Evolutionary conservation across 2,888 invertebrate species (phyloP).

Genomic region (Eledone cirrhosa): DNA sequence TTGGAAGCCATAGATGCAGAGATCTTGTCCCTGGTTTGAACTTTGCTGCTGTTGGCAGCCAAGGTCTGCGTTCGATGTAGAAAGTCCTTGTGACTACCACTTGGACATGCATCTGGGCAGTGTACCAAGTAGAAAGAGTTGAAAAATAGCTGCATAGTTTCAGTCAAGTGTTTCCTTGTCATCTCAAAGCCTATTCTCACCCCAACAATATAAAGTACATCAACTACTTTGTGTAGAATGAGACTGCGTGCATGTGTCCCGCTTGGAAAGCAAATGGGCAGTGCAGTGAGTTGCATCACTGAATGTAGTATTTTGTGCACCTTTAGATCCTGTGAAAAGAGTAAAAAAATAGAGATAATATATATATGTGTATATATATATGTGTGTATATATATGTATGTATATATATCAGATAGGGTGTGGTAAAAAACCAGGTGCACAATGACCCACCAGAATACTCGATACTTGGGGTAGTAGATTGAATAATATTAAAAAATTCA

Average conservation of each 20-base stretch:
- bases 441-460: too few relatives aligned
- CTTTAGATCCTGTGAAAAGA: constrained; percentile 78
- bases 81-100: background rate
- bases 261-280: constrained; percentile 82
- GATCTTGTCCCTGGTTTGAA: background rate
- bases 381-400: too few relatives aligned
- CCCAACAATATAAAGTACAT: constrained; percentile 78
- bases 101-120: constrained; percentile 31
- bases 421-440: too few relatives aligned
- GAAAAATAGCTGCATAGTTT: constrained; percentile 62
- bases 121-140: constrained; percentile 58
- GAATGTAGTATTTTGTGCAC: constrained; percentile 86
- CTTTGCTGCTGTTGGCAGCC: background rate
- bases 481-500: too few relatives aligned
- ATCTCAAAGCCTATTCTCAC: constrained; percentile 70
- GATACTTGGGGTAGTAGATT: too few relatives aligned
- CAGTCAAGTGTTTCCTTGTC: constrained; percentile 65
- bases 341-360: constrained; percentile 18
- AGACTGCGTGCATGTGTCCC: constrained; percentile 80
- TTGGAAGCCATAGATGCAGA: background rate
- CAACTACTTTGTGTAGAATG: constrained; percentile 82
- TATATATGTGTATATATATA: too few relatives aligned
- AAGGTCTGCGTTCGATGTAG: background rate
- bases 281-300: constrained; percentile 81
- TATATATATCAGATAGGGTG: too few relatives aligned